These are phyloP conservation scores for Sebastes melanostomus DNA, from an alignment of 2,797 vertebrate species.

Conservation along the genomic window DNA sequence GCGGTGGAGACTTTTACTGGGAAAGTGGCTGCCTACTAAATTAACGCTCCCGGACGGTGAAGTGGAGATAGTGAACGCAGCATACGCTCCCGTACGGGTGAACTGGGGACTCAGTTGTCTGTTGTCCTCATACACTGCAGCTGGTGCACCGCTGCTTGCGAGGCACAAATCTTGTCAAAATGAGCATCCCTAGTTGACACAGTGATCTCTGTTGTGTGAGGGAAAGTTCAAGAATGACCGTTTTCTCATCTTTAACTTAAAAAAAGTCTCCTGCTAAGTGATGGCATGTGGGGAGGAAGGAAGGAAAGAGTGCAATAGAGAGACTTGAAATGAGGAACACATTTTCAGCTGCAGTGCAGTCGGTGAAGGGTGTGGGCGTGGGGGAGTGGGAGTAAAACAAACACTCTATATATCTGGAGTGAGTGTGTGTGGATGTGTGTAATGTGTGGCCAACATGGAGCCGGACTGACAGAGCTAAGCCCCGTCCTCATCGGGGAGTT, in stretches of 20 bases:
- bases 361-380: constrained; percentile 58
- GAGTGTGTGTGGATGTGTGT: constrained; percentile 1
- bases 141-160: too few species aligned
- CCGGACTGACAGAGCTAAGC: constrained; percentile 35
- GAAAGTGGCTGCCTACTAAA: too few species aligned
- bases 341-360: constrained; percentile 76
- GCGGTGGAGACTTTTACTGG: too few species aligned
- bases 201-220: constrained; percentile 15
- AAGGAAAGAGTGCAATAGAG: constrained; percentile 50
- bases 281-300: constrained; percentile 47
- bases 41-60: too few species aligned
- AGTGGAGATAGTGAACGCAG: too few species aligned
- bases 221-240: constrained; percentile 6
- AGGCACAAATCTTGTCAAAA: too few species aligned
- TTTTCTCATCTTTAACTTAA: background rate
- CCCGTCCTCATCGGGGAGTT: constrained; percentile 48
- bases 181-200: background rate
- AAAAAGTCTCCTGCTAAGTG: constrained; percentile 9
- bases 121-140: too few species aligned
- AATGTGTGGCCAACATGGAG: constrained; percentile 37
- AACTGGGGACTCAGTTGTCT: too few species aligned
- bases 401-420: constrained; percentile 40
- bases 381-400: constrained; percentile 71
- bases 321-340: constrained; percentile 74
- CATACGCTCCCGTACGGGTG: too few species aligned